Base-by-base conservation (phyloP, 2,888 invertebrate species). In the Campaea margaritaria region DNA sequence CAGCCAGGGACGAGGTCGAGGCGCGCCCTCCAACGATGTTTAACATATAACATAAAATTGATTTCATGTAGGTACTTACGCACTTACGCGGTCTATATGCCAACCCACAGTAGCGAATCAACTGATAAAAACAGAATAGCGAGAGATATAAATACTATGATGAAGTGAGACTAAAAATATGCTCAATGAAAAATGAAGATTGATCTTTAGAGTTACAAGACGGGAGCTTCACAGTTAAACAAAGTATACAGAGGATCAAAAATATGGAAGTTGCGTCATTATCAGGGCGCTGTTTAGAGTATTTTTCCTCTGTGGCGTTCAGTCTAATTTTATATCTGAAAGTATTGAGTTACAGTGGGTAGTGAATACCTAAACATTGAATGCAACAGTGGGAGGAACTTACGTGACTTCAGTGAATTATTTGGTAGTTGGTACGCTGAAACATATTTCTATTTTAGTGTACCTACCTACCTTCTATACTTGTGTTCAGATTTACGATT, bases 401-500 rank as follows among this genome's bases (percentile, higher is more conserved):
- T 42, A 49, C 38, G 44, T 49, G 48, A 38, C 43, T 49, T 38
- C 44, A 36, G 21, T 49, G 27, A 28, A 43, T 21, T 28, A 44
- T 27, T 39, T 36, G 41, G 41, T 41, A 39, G 41, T 46, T 39
- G 38, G 39, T 53, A 5, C 3, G 21, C 43, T 38, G 47, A 48
- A 49, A 44, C 38, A 38, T 39, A 57, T 31, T 50, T 50, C 45
- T 50, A 50, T 57, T 57, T 50, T 50, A 45, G 49, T 27, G 43
- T 39, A 39, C 3, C n/a, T n/a, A 38, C n/a, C n/a, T n/a, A 38
- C 43, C 28, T n/a, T n/a, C n/a, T n/a, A n/a, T 38, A 46, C 54
- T 45, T 49, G 39, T 39, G 45, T 42, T 41, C 41, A 41, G 45
- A 51, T 57, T 51, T 57, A 51, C 46, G 57, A 57, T 57, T 41